These are phyloP conservation scores for Anguilla japonica DNA, from an alignment of 2,113 vertebrate genomes.

Conservation along the genomic window DNA sequence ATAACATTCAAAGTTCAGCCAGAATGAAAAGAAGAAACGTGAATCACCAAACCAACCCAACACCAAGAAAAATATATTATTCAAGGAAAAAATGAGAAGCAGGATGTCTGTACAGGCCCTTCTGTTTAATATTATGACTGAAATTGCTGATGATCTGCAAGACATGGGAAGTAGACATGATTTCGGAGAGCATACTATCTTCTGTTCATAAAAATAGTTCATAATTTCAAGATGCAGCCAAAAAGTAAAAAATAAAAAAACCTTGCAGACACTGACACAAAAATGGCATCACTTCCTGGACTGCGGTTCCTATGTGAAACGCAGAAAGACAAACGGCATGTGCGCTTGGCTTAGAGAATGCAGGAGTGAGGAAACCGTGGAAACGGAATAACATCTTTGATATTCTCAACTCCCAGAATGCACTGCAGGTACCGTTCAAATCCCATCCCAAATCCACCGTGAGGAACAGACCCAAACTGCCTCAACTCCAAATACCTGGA, in stretches of 20 bases:
- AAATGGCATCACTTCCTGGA: background rate
- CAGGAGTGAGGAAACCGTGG: constrained; percentile 90
- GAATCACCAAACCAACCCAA: too few species aligned
- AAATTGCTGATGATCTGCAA: background rate
- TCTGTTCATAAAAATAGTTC: background rate
- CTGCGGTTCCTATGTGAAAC: background rate
- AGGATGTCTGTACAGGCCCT: background rate
- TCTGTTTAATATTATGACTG: background rate
- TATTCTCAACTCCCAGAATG: constrained; percentile 89
- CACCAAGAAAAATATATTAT: background rate
- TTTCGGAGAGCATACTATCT: background rate
- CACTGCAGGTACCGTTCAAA: constrained; percentile 94
- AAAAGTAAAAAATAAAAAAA: background rate
- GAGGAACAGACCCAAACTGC: constrained; percentile 87
- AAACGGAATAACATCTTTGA: constrained; percentile 96
- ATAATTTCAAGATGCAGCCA: constrained; percentile 11
- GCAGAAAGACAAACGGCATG: background rate
- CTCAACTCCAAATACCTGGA: constrained; percentile 94
- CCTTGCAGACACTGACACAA: background rate
- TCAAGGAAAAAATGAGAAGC: background rate
- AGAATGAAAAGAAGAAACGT: too few species aligned
- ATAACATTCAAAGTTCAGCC: too few species aligned
- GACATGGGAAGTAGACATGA: background rate
- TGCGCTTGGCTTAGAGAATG: constrained; percentile 65
- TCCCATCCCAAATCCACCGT: constrained; percentile 95